Evolutionary conservation across 2,113 vertebrate species (phyloP).

Genomic region (Xenopus borealis): DNA sequence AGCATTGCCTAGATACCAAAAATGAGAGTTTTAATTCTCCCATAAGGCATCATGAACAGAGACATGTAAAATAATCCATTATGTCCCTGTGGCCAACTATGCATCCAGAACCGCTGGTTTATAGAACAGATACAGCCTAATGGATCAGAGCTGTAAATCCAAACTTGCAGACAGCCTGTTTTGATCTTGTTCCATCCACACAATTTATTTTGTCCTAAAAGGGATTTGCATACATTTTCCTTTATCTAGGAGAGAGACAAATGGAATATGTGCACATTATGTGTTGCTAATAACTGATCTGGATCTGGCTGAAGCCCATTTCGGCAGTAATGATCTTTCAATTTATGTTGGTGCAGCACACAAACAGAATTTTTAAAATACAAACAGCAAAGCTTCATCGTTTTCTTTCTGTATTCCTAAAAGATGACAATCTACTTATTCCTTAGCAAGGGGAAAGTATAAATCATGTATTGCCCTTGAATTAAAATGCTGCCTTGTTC

Average conservation of each 20-base stretch:
- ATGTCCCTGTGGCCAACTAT: no score
- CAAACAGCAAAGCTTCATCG: neutral
- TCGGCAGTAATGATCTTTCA: neutral
- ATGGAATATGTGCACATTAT: constrained; percentile 21
- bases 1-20: no score
- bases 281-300: constrained; percentile 32
- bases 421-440: neutral
- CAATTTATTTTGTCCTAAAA: neutral
- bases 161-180: no score
- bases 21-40: no score
- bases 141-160: no score
- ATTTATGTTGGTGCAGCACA: no score
- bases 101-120: no score
- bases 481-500: neutral
- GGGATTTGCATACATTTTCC: constrained; percentile 16
- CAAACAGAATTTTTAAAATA: no score
- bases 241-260: constrained; percentile 14
- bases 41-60: no score
- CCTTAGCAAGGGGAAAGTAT: neutral
- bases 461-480: constrained; percentile 5
- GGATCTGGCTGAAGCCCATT: constrained; percentile 3
- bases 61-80: no score
- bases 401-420: neutral
- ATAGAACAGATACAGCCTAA: no score
- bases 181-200: no score